Evolutionary conservation across 1,140 invertebrate species (phyloP), one percentile per base, ranked within the genome.

Genomic region (Magallana angulata): DNA sequence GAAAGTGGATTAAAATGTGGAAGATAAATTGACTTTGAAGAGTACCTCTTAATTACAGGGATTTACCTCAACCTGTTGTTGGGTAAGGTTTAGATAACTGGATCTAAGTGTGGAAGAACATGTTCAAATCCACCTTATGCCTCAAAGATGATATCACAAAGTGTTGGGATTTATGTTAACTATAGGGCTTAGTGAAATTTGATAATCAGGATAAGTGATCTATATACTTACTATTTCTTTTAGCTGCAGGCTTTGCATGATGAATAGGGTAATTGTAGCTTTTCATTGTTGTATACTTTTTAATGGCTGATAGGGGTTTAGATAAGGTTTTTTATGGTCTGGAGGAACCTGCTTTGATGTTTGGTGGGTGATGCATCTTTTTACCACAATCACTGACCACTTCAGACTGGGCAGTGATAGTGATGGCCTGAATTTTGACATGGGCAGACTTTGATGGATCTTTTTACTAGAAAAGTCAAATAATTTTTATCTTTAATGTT

Each of bases 61-160:
- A 11, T 76, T 76, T 30, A 76, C 36, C 24, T 30, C 64, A 1
- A 11, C 9, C 18, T 76, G 24, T 30, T 76, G 68, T 76, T 76
- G 24, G 24, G 68, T 76, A 76, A 76, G 68, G 68, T 76, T 76
- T 11, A 76, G 68, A 76, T 76, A 76, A 76, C 68, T 76, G 68
- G 68, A 76, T 76, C 68, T 76, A 2, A 76, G 68, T 82, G 81
- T 82, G 81, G 56, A 82, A 82, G 57, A 58, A 57, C 18, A 57
- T n/a, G 81, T 82, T 82, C 81, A 58, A 82, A 82, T 82, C 81
- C 81, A 82, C 81, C 81, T 82, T 82, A 57, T 82, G 81, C 57
- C 57, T 58, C 48, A 82, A 82, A 82, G 81, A 82, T 82, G 48
- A 57, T 82, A 82, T 82, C 81, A 57, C 57, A 82, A 82, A 82